Base-by-base conservation (phyloP, 2,888 invertebrate genomes). In the Callosobruchus maculatus region DNA sequence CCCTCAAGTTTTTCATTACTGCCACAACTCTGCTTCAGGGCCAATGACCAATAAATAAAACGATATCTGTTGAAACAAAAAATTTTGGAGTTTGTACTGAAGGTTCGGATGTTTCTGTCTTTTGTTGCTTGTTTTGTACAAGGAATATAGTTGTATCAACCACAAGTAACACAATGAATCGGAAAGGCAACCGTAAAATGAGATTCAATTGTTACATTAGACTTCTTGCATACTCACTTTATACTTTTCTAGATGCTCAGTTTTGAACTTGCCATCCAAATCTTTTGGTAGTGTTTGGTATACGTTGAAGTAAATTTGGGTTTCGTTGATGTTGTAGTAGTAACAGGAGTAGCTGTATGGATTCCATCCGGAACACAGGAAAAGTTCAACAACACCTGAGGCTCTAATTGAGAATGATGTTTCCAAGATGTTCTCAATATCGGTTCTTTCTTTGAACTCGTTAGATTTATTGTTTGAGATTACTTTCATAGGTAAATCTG, bases 311-410 rank as follows among this genome's bases (percentile, higher is more conserved):
- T 78, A 79, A 30, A 84, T 80, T 20, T 81, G 80, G 30, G 75
- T 82, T 22, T 79, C 80, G 22, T 81, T 81, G 2, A 86, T 81
- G 30, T 81, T 80, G 13, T 85, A 79, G 67, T 84, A 83, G 77
- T 85, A 85, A 76, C 85, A 85, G 9, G 85, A 82, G 77, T 84
- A 82, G 70, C 78, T 80, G 22, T 81, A 75, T 0, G 85, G 85
- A 75, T 85, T 81, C 82, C 83, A 84, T 31, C 85, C 85, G 20
- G 82, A 81, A 73, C 85, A 85, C 21, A 85, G 31, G 20, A 84
- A 81, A 21, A 86, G 74, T 79, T 85, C 85, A 0, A 84, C 82
- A 22, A 78, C 72, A 22, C 80, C 80, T 21, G 79, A 74, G 4
- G 83, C 81, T 73, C 85, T 79, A 20, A 86, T 78, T 0, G 86